Evolutionary conservation across 2,888 invertebrate species (phyloP), one percentile per base, ranked within the genome.

Genomic region (Gasteruption jaculator): DNA sequence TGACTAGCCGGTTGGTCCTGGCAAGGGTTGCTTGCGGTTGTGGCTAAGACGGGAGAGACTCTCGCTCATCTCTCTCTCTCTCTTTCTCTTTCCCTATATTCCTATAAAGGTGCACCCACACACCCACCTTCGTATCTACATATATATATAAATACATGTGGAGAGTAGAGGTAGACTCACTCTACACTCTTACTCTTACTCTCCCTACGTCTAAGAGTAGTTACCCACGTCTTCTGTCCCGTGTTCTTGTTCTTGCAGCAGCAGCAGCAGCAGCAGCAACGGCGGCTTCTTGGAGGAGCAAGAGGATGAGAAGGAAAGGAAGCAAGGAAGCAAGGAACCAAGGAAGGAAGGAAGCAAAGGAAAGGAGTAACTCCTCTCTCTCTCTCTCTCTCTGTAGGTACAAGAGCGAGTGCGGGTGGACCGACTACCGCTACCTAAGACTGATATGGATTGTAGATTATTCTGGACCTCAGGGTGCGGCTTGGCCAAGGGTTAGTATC

Each of bases 391-490:
- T 57, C 57, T 56, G 65, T n/a, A n/a, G n/a, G n/a, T n/a, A n/a
- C n/a, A n/a, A n/a, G n/a, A n/a, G n/a, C n/a, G n/a, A n/a, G n/a
- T n/a, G n/a, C n/a, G n/a, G 60, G 56, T 60, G 62, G 64, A 65
- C 60, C n/a, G n/a, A n/a, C n/a, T n/a, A n/a, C n/a, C n/a, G 32
- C 46, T 66, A 63, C 60, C 65, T 65, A 68, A 69, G 69, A 69
- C 70, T 69, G 69, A 68, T 68, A 69, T 70, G 70, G 70, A 70
- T 70, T 68, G 68, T 70, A 68, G 69, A 70, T 70, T 70, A 70
- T 70, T 70, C 70, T 68, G 70, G 69, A 69, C 68, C 67, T 68
- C 61, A 61, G 66, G 65, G 63, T 63, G 66, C 62, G 62, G 65
- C 63, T 61, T 63, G 67, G 67, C 63, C 67, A 65, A 66, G 65